Base-by-base conservation (phyloP, 2,888 invertebrate species). In the Lithophane ornitopus region DNA sequence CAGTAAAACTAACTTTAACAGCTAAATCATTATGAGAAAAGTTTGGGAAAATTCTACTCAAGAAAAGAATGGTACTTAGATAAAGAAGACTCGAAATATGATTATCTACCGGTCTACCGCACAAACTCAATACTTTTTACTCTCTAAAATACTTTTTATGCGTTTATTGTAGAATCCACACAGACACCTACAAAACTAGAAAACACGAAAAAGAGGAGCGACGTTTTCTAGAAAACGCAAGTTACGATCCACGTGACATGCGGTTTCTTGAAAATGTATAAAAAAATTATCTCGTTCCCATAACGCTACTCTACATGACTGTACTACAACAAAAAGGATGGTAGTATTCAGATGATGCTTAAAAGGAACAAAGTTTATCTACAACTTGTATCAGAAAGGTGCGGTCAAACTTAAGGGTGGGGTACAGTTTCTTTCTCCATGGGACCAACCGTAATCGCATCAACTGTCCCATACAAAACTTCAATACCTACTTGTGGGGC, bases 21-120 rank as follows among this genome's bases (percentile, higher is more conserved):
- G 19, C 1, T n/a, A 78, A 67, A 68, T 58, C 16, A 49, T 34
- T 49, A 58, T 52, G n/a, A 58, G 34, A 26, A 69, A 78, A 34
- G 28, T 66, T 56, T 58, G 1, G 46, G 3, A 1, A 14, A 26
- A 34, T 34, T 41, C n/a, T n/a, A 52, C 34, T n/a, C 22, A 12
- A 39, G 34, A 74, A 39, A 61, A 3, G 0, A 19, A 58, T 58
- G 1, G 8, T 28, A 66, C 28, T 12, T 28, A 12, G 19, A 28
- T 26, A 8, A 28, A 71, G 22, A 52, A 52, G 28, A 28, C 16
- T 46, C 4, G 19, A 19, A 26, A 69, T 26, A 39, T 39, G 14
- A 26, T 26, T 11, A 22, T 28, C 3, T 19, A 39, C 16, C n/a
- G 39, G 54, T 16, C 16, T 52, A 67, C 6, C 19, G 3, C 12